Percentiles rank a stretch among this genome's conserved stretches.
phyloP scores from a whole-genome alignment of 2,113 vertebrate genomes.

The Melospiza georgiana region DNA sequence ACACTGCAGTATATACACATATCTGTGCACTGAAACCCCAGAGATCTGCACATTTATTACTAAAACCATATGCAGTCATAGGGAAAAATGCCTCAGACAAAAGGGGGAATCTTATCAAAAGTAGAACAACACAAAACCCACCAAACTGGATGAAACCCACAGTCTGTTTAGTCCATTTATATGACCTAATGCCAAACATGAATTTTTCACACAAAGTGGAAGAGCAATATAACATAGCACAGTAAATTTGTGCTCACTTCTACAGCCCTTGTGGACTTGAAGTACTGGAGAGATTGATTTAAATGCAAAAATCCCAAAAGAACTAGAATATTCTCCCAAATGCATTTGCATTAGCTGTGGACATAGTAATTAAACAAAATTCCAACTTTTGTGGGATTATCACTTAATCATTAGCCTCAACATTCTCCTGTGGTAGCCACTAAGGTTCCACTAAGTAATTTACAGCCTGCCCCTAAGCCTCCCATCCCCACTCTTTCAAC shows the following conservation, averaged over 20 bases:
- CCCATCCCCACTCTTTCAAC: not conserved
- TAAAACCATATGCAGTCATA: not conserved
- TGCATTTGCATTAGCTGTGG: not conserved
- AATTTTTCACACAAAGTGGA: not conserved
- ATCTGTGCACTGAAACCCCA: not conserved
- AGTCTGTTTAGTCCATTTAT: not conserved
- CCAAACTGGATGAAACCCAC: not conserved
- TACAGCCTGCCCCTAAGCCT: not conserved
- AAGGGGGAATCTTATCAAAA: not conserved
- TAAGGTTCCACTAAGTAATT: not conserved
- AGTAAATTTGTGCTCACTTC: not conserved
- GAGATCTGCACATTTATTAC: not conserved
- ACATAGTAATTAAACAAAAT: not conserved
- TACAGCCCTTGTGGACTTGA: not conserved
- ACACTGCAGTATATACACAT: not conserved
- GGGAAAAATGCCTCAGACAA: not conserved
- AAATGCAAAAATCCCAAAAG: not conserved
- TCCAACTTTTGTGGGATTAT: not conserved
- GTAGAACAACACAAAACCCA: not conserved
- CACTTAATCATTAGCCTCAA: not conserved
- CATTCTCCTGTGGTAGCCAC: not conserved
- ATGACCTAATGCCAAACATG: not conserved
- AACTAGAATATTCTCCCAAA: not conserved
- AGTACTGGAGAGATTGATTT: not conserved
- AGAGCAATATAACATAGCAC: fast-evolving